Evolutionary conservation across 35 echinoderm and acorn worm species (phyloP), one percentile per base, ranked within the genome.

Genomic region (Eucidaris tribuloides): DNA sequence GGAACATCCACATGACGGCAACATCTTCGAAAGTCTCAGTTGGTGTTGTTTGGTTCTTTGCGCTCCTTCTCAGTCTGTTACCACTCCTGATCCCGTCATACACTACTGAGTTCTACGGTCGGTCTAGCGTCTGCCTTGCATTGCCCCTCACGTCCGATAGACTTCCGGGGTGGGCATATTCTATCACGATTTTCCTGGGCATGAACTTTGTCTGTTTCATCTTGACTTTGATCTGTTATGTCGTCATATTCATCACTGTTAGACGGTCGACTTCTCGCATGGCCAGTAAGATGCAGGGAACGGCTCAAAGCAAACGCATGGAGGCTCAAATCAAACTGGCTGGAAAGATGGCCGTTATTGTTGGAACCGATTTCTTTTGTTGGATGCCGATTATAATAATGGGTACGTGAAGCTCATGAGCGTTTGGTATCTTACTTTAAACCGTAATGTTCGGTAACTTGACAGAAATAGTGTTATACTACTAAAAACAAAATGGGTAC

Each of bases 321-420:
- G 48, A 14, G 7, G 36, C 23, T 9, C 54, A 91, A 57, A 41
- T 91, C 0, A 74, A 91, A 85, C 76, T 93, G 43, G 91, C 91
- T 7, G 46, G 33, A 3, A 88, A 77, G 70, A 93, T 93, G 91
- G 78, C 79, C 5, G 22, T 83, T 17, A 42, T 93, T 30, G 80
- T 93, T 28, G 28, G 81, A 23, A 93, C 91, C 4, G 85, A 93
- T 72, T 61, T 93, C 25, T 17, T 80, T 22, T 93, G 91, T 36
- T 93, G 91, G 91, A 62, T 93, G 85, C 91, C 91, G 3, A 76
- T 93, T 34, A 88, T 93, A 24, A 40, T 88, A 32, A 88, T 93
- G 84, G 85, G 85, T 9, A 76, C n/a, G n/a, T n/a, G n/a, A n/a
- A n/a, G n/a, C n/a, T n/a, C n/a, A n/a, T n/a, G n/a, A n/a, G n/a